Conservation (phyloP, 2,113 vertebrate species). For the Fulica atra region DNA sequence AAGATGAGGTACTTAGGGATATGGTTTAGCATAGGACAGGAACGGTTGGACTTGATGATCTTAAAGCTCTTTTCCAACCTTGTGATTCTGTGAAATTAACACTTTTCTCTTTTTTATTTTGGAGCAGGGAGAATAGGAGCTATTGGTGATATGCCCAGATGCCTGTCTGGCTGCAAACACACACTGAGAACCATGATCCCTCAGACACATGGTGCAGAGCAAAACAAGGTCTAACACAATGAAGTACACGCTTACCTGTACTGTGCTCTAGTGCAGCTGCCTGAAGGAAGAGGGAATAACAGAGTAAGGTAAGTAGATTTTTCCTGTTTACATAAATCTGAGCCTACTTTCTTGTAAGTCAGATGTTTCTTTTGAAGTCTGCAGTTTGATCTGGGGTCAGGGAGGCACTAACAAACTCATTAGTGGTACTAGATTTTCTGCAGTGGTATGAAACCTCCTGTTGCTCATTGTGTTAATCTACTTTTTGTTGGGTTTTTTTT, state of each 20-base stretch:
- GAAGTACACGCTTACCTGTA: not conserved
- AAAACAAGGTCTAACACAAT: not conserved
- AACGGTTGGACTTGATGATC: too few species aligned
- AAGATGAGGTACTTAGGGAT: too few species aligned
- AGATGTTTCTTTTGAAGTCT: not conserved
- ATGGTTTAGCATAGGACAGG: too few species aligned
- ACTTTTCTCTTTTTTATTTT: not conserved
- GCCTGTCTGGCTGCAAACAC: not conserved
- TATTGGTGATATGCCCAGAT: not conserved
- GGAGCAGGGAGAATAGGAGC: not conserved
- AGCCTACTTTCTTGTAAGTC: not conserved
- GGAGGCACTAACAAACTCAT: not conserved
- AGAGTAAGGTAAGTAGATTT: not conserved
- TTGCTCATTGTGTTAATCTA: not conserved
- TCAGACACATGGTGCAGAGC: not conserved
- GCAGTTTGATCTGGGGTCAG: not conserved
- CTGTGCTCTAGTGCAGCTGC: not conserved
- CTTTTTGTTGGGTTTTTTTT: not conserved
- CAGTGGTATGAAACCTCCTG: not conserved
- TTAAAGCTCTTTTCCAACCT: not conserved
- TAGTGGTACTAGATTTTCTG: not conserved
- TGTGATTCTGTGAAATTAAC: not conserved
- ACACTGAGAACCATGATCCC: rapidly evolving
- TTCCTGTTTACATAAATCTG: not conserved
- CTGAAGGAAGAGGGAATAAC: not conserved